phyloP scores from a whole-genome alignment of 2,888 invertebrate species.

The Oeneis ivallda region DNA sequence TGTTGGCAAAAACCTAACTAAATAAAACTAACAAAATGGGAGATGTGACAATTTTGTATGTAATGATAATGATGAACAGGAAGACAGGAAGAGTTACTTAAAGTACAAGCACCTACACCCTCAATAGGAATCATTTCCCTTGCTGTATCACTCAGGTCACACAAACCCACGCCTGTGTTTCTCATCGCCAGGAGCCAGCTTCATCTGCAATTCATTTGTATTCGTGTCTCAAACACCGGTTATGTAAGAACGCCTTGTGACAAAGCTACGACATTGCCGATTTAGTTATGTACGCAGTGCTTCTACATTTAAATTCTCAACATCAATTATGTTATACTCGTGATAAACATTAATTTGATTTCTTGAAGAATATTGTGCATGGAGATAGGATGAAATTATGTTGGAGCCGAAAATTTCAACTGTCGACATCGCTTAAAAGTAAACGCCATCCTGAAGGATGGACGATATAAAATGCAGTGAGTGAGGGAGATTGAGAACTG shows the following conservation, averaged over 20 bases:
- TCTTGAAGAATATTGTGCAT: not conserved
- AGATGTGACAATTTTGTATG: too few species aligned
- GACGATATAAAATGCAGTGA: too few species aligned
- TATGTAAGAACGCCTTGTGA: slow-evolving; percentile 64
- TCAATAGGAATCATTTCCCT: slow-evolving; percentile 20
- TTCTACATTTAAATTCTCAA: slow-evolving; percentile 36
- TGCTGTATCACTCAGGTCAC: slow-evolving; percentile 30
- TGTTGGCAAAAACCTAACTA: too few species aligned
- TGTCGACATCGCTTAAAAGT: too few species aligned
- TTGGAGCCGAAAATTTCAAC: too few species aligned
- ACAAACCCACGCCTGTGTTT: slow-evolving; percentile 33
- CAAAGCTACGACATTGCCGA: slow-evolving; percentile 56
- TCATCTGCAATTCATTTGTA: slow-evolving; percentile 52
- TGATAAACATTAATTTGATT: slow-evolving; percentile 15
- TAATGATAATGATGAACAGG: not conserved
- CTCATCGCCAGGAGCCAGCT: slow-evolving; percentile 39
- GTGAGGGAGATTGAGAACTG: too few species aligned
- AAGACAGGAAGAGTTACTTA: not conserved
- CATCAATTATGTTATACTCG: slow-evolving; percentile 9
- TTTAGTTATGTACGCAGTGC: slow-evolving; percentile 53
- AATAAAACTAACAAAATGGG: too few species aligned
- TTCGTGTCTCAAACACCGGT: slow-evolving; percentile 54
- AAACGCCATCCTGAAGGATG: too few species aligned
- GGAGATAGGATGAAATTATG: too few species aligned
- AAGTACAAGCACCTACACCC: not conserved